Evolutionary conservation across 2,113 vertebrate genomes (phyloP).

Genomic region (Montifringilla adamsi): DNA sequence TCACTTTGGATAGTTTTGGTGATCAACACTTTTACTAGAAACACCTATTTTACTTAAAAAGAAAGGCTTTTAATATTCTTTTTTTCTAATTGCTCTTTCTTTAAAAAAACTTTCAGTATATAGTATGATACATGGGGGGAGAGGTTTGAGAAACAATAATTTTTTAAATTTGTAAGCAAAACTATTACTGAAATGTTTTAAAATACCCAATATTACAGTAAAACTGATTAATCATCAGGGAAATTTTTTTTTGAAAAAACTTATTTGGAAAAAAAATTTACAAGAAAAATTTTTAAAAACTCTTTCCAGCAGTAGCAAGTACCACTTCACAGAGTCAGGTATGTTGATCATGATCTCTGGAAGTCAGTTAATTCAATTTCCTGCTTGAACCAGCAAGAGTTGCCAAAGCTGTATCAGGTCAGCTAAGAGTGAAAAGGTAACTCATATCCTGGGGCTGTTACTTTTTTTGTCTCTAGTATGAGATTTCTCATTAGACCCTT

Average conservation of each 20-base stretch:
- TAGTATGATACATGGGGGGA: rapidly evolving
- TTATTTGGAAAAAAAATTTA: neutral
- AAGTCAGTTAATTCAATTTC: neutral
- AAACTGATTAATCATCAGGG: neutral
- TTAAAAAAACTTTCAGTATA: neutral
- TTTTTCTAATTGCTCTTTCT: neutral
- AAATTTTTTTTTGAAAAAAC: neutral
- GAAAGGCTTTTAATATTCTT: rapidly evolving
- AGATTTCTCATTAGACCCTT: neutral
- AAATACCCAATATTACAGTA: neutral
- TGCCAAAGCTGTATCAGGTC: neutral
- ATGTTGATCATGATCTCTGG: neutral
- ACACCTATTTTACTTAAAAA: rapidly evolving
- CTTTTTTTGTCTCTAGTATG: neutral
- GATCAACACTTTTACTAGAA: neutral
- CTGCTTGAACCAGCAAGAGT: neutral
- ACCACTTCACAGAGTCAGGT: neutral
- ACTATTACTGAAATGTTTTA: neutral
- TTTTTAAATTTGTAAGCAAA: neutral
- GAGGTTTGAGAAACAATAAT: rapidly evolving
- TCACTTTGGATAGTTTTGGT: neutral
- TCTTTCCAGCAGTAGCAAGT: neutral
- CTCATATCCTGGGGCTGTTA: neutral
- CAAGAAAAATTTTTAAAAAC: neutral
- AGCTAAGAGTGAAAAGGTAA: neutral